Evolutionary conservation across 2,113 vertebrate species (phyloP).

Genomic region (Erythrolamprus reginae): DNA sequence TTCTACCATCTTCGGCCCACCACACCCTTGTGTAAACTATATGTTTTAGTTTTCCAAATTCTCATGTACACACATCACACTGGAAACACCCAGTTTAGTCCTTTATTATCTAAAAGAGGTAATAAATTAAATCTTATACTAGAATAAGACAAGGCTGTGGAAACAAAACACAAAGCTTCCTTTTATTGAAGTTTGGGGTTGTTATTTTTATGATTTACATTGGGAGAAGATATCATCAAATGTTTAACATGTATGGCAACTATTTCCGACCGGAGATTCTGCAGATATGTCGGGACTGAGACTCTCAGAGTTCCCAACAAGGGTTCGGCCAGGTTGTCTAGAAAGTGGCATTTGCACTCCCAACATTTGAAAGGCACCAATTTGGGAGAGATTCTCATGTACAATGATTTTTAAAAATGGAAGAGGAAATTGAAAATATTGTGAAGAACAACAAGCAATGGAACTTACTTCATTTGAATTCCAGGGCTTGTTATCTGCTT

Average conservation of each 20-base stretch:
- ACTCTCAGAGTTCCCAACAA: not conserved
- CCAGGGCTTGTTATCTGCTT: not conserved
- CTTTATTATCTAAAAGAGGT: conserved; percentile 51
- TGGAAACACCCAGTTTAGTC: conserved; percentile 34
- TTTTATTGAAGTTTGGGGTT: conserved; percentile 47
- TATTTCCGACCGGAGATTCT: not conserved
- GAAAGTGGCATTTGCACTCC: not conserved
- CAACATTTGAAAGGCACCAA: not conserved
- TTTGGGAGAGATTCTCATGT: not conserved
- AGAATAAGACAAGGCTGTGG: conserved; percentile 28
- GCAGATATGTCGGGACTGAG: not conserved
- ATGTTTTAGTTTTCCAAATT: conserved; percentile 48
- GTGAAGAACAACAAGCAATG: not conserved
- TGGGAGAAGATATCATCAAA: conserved; percentile 42
- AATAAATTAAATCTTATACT: conserved; percentile 49
- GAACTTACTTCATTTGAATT: not conserved
- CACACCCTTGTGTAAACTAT: conserved; percentile 50
- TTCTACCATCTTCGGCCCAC: conserved; percentile 40
- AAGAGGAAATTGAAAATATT: not conserved
- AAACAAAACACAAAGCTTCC: conserved; percentile 42
- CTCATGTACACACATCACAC: conserved; percentile 44
- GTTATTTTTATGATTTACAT: conserved; percentile 52
- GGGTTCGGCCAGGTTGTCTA: not conserved
- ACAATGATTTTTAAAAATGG: not conserved
- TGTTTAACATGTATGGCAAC: conserved; percentile 2